Percentiles rank a stretch among this genome's conserved stretches.
phyloP scores from a whole-genome alignment of 2,797 vertebrate genomes.

The Danio jaintianensis region DNA sequence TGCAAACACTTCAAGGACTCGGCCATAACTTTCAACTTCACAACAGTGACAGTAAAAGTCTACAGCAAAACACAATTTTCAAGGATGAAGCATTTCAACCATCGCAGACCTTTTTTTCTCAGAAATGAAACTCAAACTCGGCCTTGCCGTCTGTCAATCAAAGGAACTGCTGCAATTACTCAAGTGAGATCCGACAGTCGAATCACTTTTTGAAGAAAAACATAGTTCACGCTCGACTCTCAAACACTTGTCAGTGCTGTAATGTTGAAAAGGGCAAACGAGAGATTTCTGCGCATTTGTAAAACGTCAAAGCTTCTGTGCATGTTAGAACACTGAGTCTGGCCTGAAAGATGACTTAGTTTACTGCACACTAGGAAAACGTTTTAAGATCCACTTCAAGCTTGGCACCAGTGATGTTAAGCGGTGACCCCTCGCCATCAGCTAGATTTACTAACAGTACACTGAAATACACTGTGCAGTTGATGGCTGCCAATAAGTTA shows the following conservation, averaged over 20 bases:
- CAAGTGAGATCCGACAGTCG: neutral
- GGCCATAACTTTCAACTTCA: conserved; percentile 22
- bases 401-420: neutral
- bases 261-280: conserved; percentile 40
- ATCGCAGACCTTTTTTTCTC: neutral
- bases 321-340: neutral
- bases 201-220: neutral
- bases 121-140: neutral
- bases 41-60: neutral
- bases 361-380: neutral
- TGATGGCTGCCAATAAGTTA: neutral
- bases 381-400: conserved; percentile 21
- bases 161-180: conserved; percentile 2
- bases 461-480: neutral
- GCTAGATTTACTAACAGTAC: conserved; percentile 5
- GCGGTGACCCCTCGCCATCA: conserved; percentile 5
- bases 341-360: neutral
- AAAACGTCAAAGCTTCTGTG: conserved; percentile 16
- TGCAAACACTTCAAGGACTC: conserved; percentile 20
- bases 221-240: neutral
- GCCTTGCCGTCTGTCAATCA: conserved; percentile 24
- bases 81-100: neutral
- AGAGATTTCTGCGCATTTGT: conserved; percentile 25
- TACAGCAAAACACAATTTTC: conserved; percentile 9
- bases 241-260: conserved; percentile 22